phyloP scores from a whole-genome alignment of 1,140 invertebrate species.

The Drosophila erecta region DNA sequence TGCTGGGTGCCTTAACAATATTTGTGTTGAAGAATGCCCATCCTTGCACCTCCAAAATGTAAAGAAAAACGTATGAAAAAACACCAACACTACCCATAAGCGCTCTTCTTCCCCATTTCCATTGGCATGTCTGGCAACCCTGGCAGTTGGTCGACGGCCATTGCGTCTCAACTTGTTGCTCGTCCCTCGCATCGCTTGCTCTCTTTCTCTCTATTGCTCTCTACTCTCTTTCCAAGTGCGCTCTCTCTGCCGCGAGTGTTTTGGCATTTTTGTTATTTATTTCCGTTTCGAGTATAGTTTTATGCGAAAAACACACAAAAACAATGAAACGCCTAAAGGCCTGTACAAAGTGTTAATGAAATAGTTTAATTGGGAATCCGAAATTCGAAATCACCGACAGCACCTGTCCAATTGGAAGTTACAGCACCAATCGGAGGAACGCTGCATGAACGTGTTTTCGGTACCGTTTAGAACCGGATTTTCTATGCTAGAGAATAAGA shows the following conservation, averaged over 20 bases:
- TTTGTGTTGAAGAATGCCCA: constrained; percentile 47
- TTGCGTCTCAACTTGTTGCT: constrained; percentile 80
- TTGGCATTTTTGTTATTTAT: constrained; percentile 58
- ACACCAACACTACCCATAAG: constrained; percentile 43
- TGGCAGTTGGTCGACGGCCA: constrained; percentile 64
- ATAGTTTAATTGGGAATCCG: constrained; percentile 5
- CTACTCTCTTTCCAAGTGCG: constrained; percentile 7
- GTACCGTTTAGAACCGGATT: constrained; percentile 76
- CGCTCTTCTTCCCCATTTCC: constrained; percentile 32
- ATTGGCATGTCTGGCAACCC: constrained; percentile 68
- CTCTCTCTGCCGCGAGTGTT: constrained; percentile 36
- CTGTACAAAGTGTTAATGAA: constrained; percentile 7
- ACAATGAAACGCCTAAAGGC: constrained; percentile 16
- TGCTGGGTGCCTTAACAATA: constrained; percentile 45
- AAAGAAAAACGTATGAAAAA: background rate
- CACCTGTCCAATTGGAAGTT: constrained; percentile 18
- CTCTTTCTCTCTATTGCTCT: constrained; percentile 8
- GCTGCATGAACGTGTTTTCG: constrained; percentile 55
- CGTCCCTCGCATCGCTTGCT: constrained; percentile 45
- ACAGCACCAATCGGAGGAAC: constrained; percentile 8
- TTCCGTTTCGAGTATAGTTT: constrained; percentile 38
- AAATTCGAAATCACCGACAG: background rate
- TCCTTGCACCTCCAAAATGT: constrained; percentile 18
- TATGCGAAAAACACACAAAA: constrained; percentile 33
- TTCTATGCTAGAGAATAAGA: constrained; percentile 20